A percentile compares a stretch with the other conserved stretches of the same genome.
Conservation (phyloP, 2,797 vertebrate genomes). For the Sebastolobus altivelis region DNA sequence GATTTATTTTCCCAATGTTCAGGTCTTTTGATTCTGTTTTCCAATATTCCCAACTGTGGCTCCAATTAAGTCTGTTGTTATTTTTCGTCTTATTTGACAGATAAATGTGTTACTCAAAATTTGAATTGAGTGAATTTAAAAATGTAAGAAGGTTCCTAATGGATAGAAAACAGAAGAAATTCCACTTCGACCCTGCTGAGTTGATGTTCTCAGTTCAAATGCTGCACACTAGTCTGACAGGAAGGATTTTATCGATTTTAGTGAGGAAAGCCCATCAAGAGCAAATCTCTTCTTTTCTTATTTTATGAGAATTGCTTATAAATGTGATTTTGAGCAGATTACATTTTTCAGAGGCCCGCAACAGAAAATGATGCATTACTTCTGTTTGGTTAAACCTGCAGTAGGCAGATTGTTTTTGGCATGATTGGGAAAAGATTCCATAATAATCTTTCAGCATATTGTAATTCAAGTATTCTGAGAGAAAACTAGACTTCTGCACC, state of each 20-base stretch:
- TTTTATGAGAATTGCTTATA: neutral
- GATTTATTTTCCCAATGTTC: neutral
- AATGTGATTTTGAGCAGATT: neutral
- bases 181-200: neutral
- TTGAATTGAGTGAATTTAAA: neutral
- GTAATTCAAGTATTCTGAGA: no score
- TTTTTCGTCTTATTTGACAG: neutral
- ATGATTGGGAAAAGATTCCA: no score
- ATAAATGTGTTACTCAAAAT: neutral
- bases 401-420: no score
- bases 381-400: slow-evolving; percentile 1
- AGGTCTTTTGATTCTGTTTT: slow-evolving; percentile 11
- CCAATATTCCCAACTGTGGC: neutral
- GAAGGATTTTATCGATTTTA: neutral
- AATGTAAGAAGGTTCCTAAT: neutral
- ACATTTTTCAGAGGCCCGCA: neutral
- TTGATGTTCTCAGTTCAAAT: neutral
- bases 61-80: neutral
- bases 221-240: neutral
- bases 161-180: neutral
- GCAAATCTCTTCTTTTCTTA: neutral
- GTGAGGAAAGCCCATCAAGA: neutral
- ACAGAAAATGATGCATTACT: neutral
- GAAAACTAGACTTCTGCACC: no score
- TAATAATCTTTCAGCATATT: no score